Conservation (phyloP, 1,140 invertebrate species). For the Saccostrea glomerata region DNA sequence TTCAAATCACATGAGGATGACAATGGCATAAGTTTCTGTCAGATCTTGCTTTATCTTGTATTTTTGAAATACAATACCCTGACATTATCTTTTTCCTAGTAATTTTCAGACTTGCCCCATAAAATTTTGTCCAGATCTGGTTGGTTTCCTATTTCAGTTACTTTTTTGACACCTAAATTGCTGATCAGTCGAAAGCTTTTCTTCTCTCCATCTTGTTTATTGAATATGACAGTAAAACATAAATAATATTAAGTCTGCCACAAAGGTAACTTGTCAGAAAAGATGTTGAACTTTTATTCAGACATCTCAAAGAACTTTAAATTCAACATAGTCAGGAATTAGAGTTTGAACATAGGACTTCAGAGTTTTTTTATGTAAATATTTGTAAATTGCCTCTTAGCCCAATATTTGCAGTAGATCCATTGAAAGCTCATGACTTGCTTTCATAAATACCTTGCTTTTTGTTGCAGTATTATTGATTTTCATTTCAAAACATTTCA, state of each 20-base stretch:
- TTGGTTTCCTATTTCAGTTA: not conserved
- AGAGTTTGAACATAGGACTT: not conserved
- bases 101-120: not conserved
- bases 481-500: not conserved
- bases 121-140: not conserved
- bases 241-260: constrained; percentile 3
- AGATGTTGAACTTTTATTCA: constrained; percentile 23
- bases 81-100: too few relatives aligned
- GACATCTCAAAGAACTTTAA: not conserved
- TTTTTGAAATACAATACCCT: too few relatives aligned
- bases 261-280: not conserved
- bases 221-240: constrained; percentile 15
- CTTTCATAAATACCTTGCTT: not conserved
- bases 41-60: too few relatives aligned
- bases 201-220: constrained; percentile 13
- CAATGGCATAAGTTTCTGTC: too few relatives aligned
- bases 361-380: constrained; percentile 6
- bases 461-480: not conserved
- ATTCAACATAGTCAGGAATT: constrained; percentile 10
- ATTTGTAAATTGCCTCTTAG: not conserved
- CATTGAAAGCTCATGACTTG: not conserved
- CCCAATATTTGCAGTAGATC: not conserved
- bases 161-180: not conserved
- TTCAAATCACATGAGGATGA: too few relatives aligned
- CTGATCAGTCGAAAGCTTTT: not conserved